phyloP scores from a whole-genome alignment of 2,113 vertebrate genomes.

The Salvelinus fontinalis region DNA sequence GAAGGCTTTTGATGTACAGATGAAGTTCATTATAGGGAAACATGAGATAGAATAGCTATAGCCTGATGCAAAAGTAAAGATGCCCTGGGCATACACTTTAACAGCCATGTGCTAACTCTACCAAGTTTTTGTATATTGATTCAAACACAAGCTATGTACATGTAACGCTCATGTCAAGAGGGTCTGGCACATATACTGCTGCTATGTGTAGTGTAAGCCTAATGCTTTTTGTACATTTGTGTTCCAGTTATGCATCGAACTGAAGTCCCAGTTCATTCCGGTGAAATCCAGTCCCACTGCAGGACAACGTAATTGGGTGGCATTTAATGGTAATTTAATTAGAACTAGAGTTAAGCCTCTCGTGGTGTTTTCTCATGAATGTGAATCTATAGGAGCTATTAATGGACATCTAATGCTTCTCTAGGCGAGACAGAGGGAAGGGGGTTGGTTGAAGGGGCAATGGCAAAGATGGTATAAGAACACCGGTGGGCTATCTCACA shows the following conservation, averaged over 20 bases:
- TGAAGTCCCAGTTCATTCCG: constrained; percentile 13
- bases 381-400: constrained; percentile 41
- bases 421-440: neutral
- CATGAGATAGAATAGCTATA: too few species aligned
- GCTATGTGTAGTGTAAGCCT: too few species aligned
- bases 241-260: constrained; percentile 28
- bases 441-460: neutral
- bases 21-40: too few species aligned
- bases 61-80: too few species aligned
- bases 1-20: neutral
- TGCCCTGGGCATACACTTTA: too few species aligned
- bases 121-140: neutral
- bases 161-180: too few species aligned
- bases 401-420: constrained; percentile 2
- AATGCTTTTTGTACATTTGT: neutral
- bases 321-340: constrained; percentile 71
- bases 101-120: too few species aligned
- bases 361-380: constrained; percentile 27
- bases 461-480: neutral
- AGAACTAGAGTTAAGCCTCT: constrained; percentile 16
- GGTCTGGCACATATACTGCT: too few species aligned
- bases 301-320: constrained; percentile 41
- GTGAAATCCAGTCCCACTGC: constrained; percentile 4
- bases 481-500: neutral
- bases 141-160: too few species aligned